A percentile compares a stretch with the other conserved stretches of the same genome.
Evolutionary conservation across 1,140 invertebrate genomes (phyloP).

Genomic region (Planococcus citri): DNA sequence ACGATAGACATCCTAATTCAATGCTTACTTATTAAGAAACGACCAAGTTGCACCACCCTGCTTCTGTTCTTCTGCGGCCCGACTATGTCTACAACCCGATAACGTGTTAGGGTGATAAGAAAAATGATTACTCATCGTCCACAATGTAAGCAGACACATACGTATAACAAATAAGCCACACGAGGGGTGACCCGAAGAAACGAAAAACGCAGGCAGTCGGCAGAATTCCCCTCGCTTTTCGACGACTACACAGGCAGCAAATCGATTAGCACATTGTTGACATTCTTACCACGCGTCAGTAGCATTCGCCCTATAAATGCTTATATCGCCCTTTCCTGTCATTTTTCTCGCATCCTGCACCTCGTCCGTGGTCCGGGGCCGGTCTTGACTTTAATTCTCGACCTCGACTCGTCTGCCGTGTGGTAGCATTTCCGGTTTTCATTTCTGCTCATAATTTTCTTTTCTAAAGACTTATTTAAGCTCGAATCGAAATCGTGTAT

Average conservation of each 20-base stretch:
- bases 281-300: slow-evolving; percentile 16
- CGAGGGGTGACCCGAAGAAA: neutral
- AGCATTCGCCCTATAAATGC: slow-evolving; percentile 10
- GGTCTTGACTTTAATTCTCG: neutral
- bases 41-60: too few species aligned
- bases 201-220: neutral
- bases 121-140: slow-evolving; percentile 16
- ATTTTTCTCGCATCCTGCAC: neutral
- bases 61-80: too few species aligned
- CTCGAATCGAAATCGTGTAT: neutral
- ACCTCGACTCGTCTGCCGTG: too few species aligned
- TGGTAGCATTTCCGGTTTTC: neutral
- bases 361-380: neutral
- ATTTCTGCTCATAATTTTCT: slow-evolving; percentile 8
- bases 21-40: neutral
- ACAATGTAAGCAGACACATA: too few species aligned
- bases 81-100: too few species aligned
- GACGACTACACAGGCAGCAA: neutral
- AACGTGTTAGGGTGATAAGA: neutral
- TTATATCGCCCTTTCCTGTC: neutral
- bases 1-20: neutral
- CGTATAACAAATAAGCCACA: neutral
- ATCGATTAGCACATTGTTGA: slow-evolving; percentile 20
- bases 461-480: too few species aligned
- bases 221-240: slow-evolving; percentile 5